A percentile compares a stretch with the other conserved stretches of the same genome.
Conservation (phyloP, 2,797 vertebrate species). For the Thaleichthys pacificus region DNA sequence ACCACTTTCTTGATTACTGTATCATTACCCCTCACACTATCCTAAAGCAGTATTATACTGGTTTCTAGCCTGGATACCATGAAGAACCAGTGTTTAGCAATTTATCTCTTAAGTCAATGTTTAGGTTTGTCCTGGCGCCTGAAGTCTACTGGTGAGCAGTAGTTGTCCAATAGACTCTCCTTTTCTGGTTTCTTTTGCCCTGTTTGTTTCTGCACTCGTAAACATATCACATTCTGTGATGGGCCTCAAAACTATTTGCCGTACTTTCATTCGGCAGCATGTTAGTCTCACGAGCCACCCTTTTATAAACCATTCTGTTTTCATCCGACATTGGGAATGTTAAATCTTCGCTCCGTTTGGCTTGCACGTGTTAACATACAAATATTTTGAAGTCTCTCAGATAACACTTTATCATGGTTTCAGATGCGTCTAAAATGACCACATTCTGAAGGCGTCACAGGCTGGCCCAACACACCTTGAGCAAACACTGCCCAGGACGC, state of each 20-base stretch:
- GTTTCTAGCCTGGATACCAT: not conserved
- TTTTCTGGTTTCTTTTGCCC: not conserved
- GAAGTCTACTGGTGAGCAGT: not conserved
- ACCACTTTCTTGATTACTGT: no score
- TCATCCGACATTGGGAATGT: not conserved
- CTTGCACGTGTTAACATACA: not conserved
- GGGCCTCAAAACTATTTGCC: not conserved
- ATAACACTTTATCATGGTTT: not conserved
- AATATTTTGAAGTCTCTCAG: not conserved
- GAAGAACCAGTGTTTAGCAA: no score
- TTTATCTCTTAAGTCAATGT: no score
- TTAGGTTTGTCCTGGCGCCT: not conserved
- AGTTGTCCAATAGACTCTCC: not conserved
- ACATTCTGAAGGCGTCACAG: no score
- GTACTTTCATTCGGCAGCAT: not conserved
- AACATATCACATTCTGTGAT: not conserved
- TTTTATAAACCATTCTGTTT: not conserved
- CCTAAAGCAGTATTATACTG: no score
- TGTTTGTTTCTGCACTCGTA: conserved; percentile 3
- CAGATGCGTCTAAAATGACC: not conserved
- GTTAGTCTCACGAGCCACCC: no score
- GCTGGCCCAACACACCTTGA: no score
- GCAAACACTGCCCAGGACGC: no score
- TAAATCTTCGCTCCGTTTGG: not conserved
- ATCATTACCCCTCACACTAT: no score